Percentiles rank a stretch among this genome's conserved stretches.
Conservation (phyloP, 1,140 invertebrate genomes). For the Eciton burchellii region DNA sequence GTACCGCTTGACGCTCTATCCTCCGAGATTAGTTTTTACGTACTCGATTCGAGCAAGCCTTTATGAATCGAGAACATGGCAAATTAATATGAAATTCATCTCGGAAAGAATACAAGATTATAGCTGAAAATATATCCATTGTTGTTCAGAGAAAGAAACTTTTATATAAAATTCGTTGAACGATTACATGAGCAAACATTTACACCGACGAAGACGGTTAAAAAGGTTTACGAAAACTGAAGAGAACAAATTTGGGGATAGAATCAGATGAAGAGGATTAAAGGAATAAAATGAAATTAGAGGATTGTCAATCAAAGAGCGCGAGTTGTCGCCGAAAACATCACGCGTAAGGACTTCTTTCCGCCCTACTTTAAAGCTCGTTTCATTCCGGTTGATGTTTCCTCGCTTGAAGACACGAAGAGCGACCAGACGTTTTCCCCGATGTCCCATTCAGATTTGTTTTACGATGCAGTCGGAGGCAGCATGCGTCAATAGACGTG, state of each 20-base stretch:
- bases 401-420: neutral
- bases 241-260: too few species aligned
- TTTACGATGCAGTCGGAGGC: neutral
- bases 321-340: neutral
- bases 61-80: too few species aligned
- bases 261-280: neutral
- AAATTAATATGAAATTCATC: neutral
- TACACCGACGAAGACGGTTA: too few species aligned
- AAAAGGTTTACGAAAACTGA: too few species aligned
- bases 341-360: neutral
- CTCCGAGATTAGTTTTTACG: conserved; percentile 1
- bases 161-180: neutral
- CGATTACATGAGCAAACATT: neutral
- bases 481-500: neutral
- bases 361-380: neutral
- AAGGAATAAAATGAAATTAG: neutral
- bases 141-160: neutral
- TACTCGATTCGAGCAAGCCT: too few species aligned
- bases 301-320: neutral
- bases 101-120: neutral
- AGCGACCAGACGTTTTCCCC: neutral
- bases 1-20: neutral
- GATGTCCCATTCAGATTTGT: neutral
- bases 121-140: neutral
- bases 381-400: neutral